Conservation (phyloP, 2,113 vertebrate species). For the Oenanthe melanoleuca region DNA sequence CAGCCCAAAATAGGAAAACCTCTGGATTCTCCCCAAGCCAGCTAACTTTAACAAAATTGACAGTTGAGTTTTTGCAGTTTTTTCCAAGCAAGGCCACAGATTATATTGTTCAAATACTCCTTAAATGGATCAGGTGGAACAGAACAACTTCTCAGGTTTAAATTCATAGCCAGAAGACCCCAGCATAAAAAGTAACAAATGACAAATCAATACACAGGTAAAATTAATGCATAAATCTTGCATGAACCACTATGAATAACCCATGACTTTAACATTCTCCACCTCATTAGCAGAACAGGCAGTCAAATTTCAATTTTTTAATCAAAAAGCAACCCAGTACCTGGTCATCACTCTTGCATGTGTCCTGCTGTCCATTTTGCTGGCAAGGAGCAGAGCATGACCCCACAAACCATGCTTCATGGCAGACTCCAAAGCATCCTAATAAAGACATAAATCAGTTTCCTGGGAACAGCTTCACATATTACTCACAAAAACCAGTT, state of each 20-base stretch:
- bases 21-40: neutral
- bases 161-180: neutral
- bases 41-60: neutral
- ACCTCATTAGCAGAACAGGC: neutral
- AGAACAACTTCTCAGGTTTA: neutral
- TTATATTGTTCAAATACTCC: neutral
- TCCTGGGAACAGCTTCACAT: neutral
- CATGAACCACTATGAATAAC: neutral
- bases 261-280: neutral
- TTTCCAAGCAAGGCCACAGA: neutral
- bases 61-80: neutral
- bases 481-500: neutral
- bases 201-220: neutral
- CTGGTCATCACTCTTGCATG: slow-evolving; percentile 97
- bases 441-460: neutral
- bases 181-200: neutral
- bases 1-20: neutral
- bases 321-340: slow-evolving; percentile 61
- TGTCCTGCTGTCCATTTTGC: slow-evolving; percentile 97
- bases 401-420: slow-evolving; percentile 98
- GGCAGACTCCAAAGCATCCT: slow-evolving; percentile 96
- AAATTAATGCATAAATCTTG: neutral
- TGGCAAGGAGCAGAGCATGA: slow-evolving; percentile 92
- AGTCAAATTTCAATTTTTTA: neutral
- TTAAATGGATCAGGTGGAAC: neutral